Base-by-base conservation (phyloP, 2,797 vertebrate genomes). In the Tragopan temminckii region DNA sequence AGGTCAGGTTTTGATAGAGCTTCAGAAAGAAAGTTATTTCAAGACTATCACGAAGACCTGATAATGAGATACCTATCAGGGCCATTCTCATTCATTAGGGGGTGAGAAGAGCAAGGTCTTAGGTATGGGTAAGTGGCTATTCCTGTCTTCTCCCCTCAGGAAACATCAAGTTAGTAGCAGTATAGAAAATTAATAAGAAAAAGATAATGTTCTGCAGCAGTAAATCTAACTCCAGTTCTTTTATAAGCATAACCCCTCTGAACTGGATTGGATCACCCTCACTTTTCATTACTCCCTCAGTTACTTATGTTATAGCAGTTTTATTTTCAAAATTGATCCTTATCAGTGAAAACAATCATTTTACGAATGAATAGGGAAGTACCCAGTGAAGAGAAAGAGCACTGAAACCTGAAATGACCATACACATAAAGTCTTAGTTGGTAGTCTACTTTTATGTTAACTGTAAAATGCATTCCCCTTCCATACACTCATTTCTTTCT, bases 1-100 rank as follows among this genome's bases (percentile, higher is more conserved):
- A 96, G 86, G 88, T 90, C 86, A 91, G 52, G 62, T 88, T 86
- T 78, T 88, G 61, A 67, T 63, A 84, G 72, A 85, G 35, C 63
- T 81, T 92, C 86, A 83, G 70, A 78, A 76, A 46, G 0, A 1
- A 87, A 92, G 87, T 89, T 94, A 85, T 78, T 92, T 96, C 57
- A 58, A n/a, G 79, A 80, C 84, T 40, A 57, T 87, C 59, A 27
- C 61, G 85, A 89, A 86, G 61, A 53, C n/a, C 40, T 58, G 72
- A 68, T 95, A 95, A 93, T 88, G 89, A 95, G 86, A 79, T 66
- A 46, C 20, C 69, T 53, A 75, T 45, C 66, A 68, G 81, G 58
- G 46, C 85, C 24, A 16, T 64, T 43, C 78, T 80, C 35, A 42
- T 83, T 94, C 69, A 80, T 95, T 94, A 92, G 74, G 16, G 58